phyloP scores from a whole-genome alignment of 2,797 vertebrate genomes.

The Neosalanx taihuensis region DNA sequence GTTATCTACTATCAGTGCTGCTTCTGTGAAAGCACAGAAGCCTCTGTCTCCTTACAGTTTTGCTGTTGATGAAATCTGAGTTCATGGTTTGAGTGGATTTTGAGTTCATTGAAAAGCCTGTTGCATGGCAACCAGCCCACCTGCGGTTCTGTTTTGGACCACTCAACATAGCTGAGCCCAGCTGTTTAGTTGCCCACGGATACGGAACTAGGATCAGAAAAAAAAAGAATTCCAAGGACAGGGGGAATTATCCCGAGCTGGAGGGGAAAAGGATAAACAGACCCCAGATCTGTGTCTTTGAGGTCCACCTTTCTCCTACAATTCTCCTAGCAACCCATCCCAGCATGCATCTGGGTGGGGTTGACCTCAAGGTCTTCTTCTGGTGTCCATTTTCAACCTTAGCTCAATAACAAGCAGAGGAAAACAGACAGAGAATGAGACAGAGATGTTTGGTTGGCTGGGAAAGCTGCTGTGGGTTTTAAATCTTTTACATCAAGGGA shows the following conservation, averaged over 20 bases:
- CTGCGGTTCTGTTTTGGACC: constrained; percentile 24
- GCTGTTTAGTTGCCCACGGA: constrained; percentile 54
- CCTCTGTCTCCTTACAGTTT: constrained; percentile 43
- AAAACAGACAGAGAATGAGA: constrained; percentile 11
- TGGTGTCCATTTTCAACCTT: constrained; percentile 13
- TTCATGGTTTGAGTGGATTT: constrained; percentile 33
- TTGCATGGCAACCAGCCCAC: constrained; percentile 59
- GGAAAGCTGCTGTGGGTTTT: neutral
- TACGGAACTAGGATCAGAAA: constrained; percentile 39
- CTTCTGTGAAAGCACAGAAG: constrained; percentile 24
- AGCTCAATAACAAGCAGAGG: constrained; percentile 20
- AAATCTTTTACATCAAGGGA: constrained; percentile 21
- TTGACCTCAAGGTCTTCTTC: constrained; percentile 26
- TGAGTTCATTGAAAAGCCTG: constrained; percentile 30
- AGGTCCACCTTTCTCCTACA: neutral
- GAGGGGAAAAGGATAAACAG: constrained; percentile 26
- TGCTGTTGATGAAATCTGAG: constrained; percentile 51
- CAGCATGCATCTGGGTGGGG: constrained; percentile 9
- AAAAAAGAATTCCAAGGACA: neutral
- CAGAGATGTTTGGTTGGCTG: neutral
- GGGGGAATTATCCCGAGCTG: constrained; percentile 14
- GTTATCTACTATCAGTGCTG: neutral
- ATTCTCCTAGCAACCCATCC: constrained; percentile 13
- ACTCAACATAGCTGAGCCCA: constrained; percentile 47
- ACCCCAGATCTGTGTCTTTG: neutral